phyloP scores from a whole-genome alignment of 2,888 invertebrate species.

The Tetanocera ferruginea region DNA sequence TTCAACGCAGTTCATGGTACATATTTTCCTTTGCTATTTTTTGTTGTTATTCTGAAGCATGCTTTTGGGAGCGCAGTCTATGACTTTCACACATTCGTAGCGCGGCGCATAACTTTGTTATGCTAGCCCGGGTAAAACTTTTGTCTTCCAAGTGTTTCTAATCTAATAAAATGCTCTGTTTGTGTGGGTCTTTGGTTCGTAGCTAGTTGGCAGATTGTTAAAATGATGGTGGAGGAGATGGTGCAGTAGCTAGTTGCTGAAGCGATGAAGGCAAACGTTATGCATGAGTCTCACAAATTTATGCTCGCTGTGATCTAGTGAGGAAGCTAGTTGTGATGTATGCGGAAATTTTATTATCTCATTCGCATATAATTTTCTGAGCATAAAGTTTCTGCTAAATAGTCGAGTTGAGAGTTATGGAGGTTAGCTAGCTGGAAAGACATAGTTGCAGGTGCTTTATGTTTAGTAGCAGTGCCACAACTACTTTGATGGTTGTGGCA shows the following conservation, averaged over 20 bases:
- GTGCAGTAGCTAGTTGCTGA: not conserved
- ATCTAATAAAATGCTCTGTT: slow-evolving; percentile 63
- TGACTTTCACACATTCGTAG: not conserved
- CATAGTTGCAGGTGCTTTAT: not conserved
- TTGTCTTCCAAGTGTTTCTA: slow-evolving; percentile 54
- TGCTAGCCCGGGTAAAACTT: slow-evolving; percentile 36
- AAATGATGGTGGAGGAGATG: not conserved
- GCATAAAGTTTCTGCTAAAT: slow-evolving; percentile 7
- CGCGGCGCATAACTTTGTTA: slow-evolving; percentile 6
- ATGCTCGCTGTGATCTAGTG: not conserved
- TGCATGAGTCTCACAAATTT: slow-evolving; percentile 15
- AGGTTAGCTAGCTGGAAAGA: not conserved
- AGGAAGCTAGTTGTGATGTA: slow-evolving; percentile 13
- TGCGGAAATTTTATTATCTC: slow-evolving; percentile 39
- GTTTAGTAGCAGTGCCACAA: not conserved
- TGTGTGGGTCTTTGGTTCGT: slow-evolving; percentile 52
- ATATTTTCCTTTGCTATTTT: not conserved
- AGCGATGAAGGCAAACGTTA: not conserved
- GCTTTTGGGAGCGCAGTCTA: slow-evolving; percentile 24
- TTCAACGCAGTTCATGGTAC: slow-evolving; percentile 18
- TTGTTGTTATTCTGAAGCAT: slow-evolving; percentile 4
- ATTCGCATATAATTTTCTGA: slow-evolving; percentile 33
- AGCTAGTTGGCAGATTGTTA: not conserved
- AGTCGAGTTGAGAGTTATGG: not conserved
- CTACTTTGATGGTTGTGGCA: too few relatives aligned